A percentile compares a stretch with the other conserved stretches of the same genome.
Conservation (phyloP, 2,797 vertebrate species). For the Sebastes wilsoni region DNA sequence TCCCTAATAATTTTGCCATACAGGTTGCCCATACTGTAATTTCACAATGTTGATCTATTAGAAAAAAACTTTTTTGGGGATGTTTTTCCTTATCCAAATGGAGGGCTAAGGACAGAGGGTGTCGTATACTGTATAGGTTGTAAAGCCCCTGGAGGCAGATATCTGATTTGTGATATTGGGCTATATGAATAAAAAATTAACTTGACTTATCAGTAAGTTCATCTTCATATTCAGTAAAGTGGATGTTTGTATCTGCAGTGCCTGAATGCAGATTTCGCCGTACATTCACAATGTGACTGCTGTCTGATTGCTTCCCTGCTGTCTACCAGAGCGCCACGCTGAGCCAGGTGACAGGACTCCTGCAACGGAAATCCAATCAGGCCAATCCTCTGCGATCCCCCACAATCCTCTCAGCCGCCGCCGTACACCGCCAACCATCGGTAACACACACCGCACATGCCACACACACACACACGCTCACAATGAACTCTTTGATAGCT, state of each 20-base stretch:
- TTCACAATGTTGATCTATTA: too few species aligned
- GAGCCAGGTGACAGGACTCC: slow-evolving; percentile 69
- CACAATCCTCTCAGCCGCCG: slow-evolving; percentile 61
- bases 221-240: neutral
- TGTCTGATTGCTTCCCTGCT: slow-evolving; percentile 62
- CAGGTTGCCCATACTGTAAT: too few species aligned
- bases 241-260: slow-evolving; percentile 23
- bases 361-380: slow-evolving; percentile 74
- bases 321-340: slow-evolving; percentile 41
- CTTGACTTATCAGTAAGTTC: neutral
- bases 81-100: neutral
- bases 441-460: slow-evolving; percentile 48
- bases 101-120: neutral
- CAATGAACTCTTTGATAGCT: slow-evolving; percentile 37
- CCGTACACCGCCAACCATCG: slow-evolving; percentile 26
- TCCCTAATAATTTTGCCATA: too few species aligned
- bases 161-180: neutral
- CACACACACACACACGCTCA: slow-evolving; percentile 22
- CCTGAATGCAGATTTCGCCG: slow-evolving; percentile 30
- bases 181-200: neutral
- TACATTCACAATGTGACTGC: slow-evolving; percentile 46
- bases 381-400: slow-evolving; percentile 66
- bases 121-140: neutral
- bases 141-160: neutral
- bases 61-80: too few species aligned